These are phyloP conservation scores for Pandemis heparana DNA, from an alignment of 2,888 invertebrate genomes.

Conservation along the genomic window DNA sequence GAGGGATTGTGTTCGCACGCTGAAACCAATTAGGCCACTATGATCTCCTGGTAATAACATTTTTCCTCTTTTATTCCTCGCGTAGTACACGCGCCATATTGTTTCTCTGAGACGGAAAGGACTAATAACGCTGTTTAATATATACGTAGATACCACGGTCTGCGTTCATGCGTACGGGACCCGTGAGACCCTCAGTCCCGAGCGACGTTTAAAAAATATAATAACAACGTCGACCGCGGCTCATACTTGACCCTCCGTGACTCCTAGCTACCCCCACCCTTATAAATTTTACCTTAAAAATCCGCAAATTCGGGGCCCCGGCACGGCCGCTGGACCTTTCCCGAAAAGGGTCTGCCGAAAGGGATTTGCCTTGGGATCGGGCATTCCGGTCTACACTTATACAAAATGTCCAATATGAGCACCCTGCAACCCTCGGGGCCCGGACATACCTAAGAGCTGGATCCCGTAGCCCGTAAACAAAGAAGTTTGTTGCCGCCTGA, in stretches of 20 bases:
- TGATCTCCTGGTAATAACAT: constrained; percentile 63
- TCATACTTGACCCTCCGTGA: constrained; percentile 47
- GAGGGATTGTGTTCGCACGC: constrained; percentile 74
- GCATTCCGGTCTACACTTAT: constrained; percentile 80
- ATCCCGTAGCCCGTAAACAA: constrained; percentile 71
- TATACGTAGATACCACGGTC: constrained; percentile 16
- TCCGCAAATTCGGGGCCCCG: constrained; percentile 82
- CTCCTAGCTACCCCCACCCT: constrained; percentile 60
- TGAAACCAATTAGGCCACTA: constrained; percentile 74
- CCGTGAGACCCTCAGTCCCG: constrained; percentile 17
- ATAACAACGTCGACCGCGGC: constrained; percentile 49
- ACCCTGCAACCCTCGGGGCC: constrained; percentile 68
- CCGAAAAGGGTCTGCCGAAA: constrained; percentile 81
- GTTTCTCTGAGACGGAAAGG: constrained; percentile 17
- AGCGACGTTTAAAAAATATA: constrained; percentile 55
- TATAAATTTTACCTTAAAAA: constrained; percentile 86
- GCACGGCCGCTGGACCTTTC: constrained; percentile 80
- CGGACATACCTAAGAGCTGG: constrained; percentile 72
- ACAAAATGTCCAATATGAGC: constrained; percentile 85
- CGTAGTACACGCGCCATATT: constrained; percentile 23
- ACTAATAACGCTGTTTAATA: constrained; percentile 21
- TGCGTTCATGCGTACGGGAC: constrained; percentile 1
- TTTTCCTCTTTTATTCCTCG: constrained; percentile 27
- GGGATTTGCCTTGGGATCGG: constrained; percentile 84
- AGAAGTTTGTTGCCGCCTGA: constrained; percentile 76